Evolutionary conservation across 2,113 vertebrate genomes (phyloP).

Genomic region (Pyrgilauda ruficollis): DNA sequence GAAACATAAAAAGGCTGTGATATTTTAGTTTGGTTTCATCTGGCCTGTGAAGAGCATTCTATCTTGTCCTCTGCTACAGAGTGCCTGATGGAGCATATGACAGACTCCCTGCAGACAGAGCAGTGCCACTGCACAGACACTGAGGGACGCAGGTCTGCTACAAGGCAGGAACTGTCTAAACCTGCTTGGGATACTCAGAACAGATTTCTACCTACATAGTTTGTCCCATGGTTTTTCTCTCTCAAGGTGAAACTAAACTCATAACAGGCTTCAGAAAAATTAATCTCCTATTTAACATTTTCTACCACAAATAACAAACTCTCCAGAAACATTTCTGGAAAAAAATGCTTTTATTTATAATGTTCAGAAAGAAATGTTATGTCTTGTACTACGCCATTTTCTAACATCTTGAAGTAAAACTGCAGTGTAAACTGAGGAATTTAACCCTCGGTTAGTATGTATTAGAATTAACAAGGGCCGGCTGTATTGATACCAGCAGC

Average conservation of each 20-base stretch:
- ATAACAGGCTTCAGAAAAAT: background rate
- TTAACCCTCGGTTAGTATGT: background rate
- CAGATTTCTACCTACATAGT: background rate
- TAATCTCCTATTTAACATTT: background rate
- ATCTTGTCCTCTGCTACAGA: background rate
- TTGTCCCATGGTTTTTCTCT: background rate
- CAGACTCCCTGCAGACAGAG: background rate
- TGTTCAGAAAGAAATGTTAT: background rate
- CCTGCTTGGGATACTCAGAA: background rate
- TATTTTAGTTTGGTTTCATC: background rate
- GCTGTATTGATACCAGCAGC: background rate
- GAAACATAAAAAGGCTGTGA: background rate
- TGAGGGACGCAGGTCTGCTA: background rate
- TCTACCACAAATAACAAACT: background rate
- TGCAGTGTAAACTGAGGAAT: background rate
- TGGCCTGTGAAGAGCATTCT: background rate
- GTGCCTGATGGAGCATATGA: background rate
- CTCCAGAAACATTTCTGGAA: background rate
- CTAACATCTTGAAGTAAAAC: background rate
- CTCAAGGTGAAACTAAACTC: background rate
- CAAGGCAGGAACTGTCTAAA: background rate
- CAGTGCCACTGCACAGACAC: background rate
- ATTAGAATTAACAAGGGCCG: background rate
- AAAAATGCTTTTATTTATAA: background rate
- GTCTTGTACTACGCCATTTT: background rate